Base-by-base conservation (phyloP, 1,140 invertebrate genomes). In the Augochlora pura region DNA sequence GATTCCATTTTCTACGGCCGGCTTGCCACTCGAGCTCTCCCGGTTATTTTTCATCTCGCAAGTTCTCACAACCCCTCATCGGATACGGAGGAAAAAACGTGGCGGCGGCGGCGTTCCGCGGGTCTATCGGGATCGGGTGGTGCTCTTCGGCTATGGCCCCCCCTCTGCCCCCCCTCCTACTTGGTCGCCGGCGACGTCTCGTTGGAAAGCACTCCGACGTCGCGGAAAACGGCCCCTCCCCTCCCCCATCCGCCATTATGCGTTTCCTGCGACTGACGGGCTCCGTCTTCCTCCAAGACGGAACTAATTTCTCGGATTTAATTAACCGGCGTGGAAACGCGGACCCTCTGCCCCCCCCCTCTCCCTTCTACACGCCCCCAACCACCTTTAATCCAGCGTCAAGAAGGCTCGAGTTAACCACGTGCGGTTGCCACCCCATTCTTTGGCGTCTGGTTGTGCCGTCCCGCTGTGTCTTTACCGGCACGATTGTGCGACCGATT, bases 241-340 rank as follows among this genome's bases (percentile, higher is more conserved):
- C n/a, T n/a, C n/a, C n/a, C n/a, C n/a, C n/a, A n/a, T n/a, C n/a
- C 52, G 49, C 73, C 42, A 83, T 79, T 80, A 62, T 62, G 42
- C 65, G 25, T 23, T 62, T 74, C 76, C 70, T 83, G 77, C 42
- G 25, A 68, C 46, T 77, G 77, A 84, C 72, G 74, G 49, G 54
- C 77, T 73, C 25, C 65, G 63, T 78, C 60, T 63, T 32, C 69
- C 71, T 77, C 60, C 42, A 59, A 59, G 72, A 70, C 80, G 63
- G 65, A 46, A 60, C 57, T 85, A 81, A 85, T 81, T 81, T 85
- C 46, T 72, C 65, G 54, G 69, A 85, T 85, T 85, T 85, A 82
- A 85, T 85, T 81, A 85, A 38, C 49, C 23, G 27, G 32, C 25
- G 69, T 65, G 62, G 68, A 66, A 69, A 74, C 60, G 38, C 18